A percentile compares a stretch with the other conserved stretches of the same genome.
phyloP scores from a whole-genome alignment of 2,888 invertebrate genomes.

The Zaprionus obscuricornis region DNA sequence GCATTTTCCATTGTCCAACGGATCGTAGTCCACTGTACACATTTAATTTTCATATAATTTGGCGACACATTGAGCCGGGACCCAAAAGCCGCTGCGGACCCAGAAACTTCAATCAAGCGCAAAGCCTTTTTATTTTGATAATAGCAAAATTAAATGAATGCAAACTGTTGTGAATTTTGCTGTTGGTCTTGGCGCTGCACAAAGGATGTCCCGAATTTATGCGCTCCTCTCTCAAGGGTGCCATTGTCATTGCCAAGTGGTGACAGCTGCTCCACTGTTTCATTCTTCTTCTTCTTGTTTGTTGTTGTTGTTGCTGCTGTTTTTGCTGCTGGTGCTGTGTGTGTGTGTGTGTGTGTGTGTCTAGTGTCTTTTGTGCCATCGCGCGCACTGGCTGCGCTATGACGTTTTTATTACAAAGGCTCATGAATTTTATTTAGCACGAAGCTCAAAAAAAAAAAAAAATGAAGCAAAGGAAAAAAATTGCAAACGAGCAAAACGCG shows the following conservation, averaged over 20 bases:
- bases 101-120: slow-evolving; percentile 67
- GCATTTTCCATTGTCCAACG: too few relatives aligned
- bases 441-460: slow-evolving; percentile 17
- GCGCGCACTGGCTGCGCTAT: slow-evolving; percentile 41
- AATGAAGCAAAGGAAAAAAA: too few relatives aligned
- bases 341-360: too few relatives aligned
- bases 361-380: slow-evolving; percentile 57
- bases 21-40: too few relatives aligned
- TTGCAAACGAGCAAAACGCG: background rate
- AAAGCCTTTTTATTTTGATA: slow-evolving; percentile 73
- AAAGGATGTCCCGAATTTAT: slow-evolving; percentile 69
- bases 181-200: slow-evolving; percentile 54
- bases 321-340: slow-evolving; percentile 7
- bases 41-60: slow-evolving; percentile 62
- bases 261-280: slow-evolving; percentile 59
- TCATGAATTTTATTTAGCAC: slow-evolving; percentile 72
- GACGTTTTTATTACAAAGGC: slow-evolving; percentile 72
- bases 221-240: slow-evolving; percentile 56
- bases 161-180: slow-evolving; percentile 63
- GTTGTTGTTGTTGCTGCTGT: slow-evolving; percentile 3
- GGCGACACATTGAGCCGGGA: slow-evolving; percentile 44
- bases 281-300: slow-evolving; percentile 12
- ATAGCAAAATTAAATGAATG: slow-evolving; percentile 75
- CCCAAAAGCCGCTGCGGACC: slow-evolving; percentile 7
- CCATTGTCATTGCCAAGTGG: slow-evolving; percentile 70